These are phyloP conservation scores for Papilio polyxenes DNA, from an alignment of 1,140 invertebrate species.

Conservation along the genomic window DNA sequence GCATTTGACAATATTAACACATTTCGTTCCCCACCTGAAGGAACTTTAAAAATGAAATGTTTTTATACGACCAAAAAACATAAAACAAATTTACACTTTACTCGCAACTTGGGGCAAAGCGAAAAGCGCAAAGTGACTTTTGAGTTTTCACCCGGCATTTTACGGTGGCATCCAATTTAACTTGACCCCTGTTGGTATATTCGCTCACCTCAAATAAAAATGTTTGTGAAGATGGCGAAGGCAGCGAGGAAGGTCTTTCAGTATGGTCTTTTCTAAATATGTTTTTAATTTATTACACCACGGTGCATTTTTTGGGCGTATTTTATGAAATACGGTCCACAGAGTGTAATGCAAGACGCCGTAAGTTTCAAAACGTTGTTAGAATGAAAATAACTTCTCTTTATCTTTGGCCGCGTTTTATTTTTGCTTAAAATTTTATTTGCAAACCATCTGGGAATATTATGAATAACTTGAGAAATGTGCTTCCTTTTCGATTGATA, in stretches of 20 bases:
- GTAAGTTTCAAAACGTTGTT: conserved; percentile 38
- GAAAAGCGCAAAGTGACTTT: conserved; percentile 55
- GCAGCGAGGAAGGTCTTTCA: conserved; percentile 38
- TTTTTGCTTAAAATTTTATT: conserved; percentile 16
- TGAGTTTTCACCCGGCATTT: conserved; percentile 46
- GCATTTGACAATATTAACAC: conserved; percentile 20
- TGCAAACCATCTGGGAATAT: not conserved
- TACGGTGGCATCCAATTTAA: conserved; percentile 40
- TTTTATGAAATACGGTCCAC: conserved; percentile 48
- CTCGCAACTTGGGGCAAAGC: conserved; percentile 43
- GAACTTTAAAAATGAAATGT: conserved; percentile 36
- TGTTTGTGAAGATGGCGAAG: conserved; percentile 4
- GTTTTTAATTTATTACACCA: conserved; percentile 55
- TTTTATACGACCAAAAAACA: conserved; percentile 30
- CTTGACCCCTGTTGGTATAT: conserved; percentile 27
- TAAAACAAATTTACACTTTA: conserved; percentile 42
- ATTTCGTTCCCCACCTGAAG: conserved; percentile 21
- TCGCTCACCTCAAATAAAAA: not conserved
- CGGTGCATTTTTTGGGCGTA: conserved; percentile 49
- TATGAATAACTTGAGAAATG: conserved; percentile 1
- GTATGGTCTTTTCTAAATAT: conserved; percentile 47
- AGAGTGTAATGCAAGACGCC: conserved; percentile 42
- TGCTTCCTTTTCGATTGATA: not conserved
- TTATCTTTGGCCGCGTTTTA: conserved; percentile 22
- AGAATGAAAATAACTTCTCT: conserved; percentile 37